Conservation (phyloP, 1,140 invertebrate genomes). For the Drosophila novamexicana region DNA sequence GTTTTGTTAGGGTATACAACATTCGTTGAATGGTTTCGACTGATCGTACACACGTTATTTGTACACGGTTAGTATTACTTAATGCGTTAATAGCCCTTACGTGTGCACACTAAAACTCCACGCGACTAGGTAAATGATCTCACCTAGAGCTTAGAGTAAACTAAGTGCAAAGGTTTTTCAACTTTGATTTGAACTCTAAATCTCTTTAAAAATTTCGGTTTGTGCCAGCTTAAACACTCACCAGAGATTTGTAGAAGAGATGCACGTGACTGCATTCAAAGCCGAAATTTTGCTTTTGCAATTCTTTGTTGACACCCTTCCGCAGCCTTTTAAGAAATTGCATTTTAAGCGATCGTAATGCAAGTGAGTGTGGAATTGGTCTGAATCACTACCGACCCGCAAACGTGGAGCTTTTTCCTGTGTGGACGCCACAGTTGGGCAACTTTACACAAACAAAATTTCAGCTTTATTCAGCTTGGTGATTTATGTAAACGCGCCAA, state of each 20-base stretch:
- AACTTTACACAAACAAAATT: not conserved
- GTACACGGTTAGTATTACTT: constrained; percentile 4
- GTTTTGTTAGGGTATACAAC: constrained; percentile 11
- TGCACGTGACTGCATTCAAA: constrained; percentile 73
- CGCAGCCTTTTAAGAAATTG: constrained; percentile 72
- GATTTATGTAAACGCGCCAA: constrained; percentile 14
- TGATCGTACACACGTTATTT: constrained; percentile 8
- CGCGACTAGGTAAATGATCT: constrained; percentile 17
- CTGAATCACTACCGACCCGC: not conserved
- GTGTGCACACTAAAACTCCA: constrained; percentile 17
- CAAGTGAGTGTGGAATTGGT: not conserved
- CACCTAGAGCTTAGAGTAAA: not conserved
- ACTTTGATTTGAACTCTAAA: not conserved
- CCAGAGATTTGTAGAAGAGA: constrained; percentile 77
- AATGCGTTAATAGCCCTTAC: constrained; percentile 21
- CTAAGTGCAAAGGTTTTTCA: not conserved
- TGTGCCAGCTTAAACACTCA: constrained; percentile 36
- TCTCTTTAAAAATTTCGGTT: not conserved
- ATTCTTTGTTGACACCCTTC: constrained; percentile 66
- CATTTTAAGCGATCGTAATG: constrained; percentile 40
- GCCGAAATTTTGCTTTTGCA: constrained; percentile 68
- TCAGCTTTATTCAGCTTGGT: constrained; percentile 9
- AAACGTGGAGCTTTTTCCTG: not conserved
- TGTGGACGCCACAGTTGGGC: too few species aligned
- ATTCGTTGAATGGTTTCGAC: not conserved